Evolutionary conservation across 2,888 invertebrate species (phyloP).

Genomic region (Cecidostiba fungosa): DNA sequence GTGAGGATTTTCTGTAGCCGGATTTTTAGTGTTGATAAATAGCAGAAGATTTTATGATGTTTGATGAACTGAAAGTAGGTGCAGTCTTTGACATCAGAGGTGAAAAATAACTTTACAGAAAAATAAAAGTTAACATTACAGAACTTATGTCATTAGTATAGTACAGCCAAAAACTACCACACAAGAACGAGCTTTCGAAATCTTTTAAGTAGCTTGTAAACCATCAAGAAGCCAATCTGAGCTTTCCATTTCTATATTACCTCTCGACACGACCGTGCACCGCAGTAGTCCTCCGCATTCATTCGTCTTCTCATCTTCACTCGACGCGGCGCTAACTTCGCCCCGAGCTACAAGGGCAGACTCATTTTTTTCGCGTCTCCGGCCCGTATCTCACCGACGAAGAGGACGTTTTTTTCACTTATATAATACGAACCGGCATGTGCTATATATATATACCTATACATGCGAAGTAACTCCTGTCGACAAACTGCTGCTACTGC

Average conservation of each 20-base stretch:
- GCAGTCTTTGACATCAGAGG: too few species aligned
- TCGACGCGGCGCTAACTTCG: conserved; percentile 12
- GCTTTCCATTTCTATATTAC: background rate
- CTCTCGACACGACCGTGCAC: background rate
- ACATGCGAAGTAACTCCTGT: conserved; percentile 12
- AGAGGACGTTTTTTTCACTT: conserved; percentile 20
- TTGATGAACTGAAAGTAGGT: too few species aligned
- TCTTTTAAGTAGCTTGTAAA: background rate
- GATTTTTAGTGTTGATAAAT: background rate
- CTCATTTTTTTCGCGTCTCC: conserved; percentile 64
- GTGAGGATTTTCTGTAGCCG: conserved; percentile 10
- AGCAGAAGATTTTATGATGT: too few species aligned
- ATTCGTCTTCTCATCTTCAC: background rate
- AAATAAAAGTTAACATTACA: too few species aligned
- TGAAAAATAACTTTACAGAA: too few species aligned
- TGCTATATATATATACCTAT: background rate
- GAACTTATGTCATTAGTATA: too few species aligned
- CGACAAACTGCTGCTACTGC: conserved; percentile 34
- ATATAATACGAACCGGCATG: background rate
- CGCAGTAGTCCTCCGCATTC: background rate
- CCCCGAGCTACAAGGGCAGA: background rate
- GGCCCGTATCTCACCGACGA: conserved; percentile 66
- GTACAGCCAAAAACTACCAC: too few species aligned
- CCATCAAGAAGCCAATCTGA: background rate
- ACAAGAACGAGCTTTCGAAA: background rate